Conservation (phyloP, 2,797 vertebrate species). For the Poecilia velifera region DNA sequence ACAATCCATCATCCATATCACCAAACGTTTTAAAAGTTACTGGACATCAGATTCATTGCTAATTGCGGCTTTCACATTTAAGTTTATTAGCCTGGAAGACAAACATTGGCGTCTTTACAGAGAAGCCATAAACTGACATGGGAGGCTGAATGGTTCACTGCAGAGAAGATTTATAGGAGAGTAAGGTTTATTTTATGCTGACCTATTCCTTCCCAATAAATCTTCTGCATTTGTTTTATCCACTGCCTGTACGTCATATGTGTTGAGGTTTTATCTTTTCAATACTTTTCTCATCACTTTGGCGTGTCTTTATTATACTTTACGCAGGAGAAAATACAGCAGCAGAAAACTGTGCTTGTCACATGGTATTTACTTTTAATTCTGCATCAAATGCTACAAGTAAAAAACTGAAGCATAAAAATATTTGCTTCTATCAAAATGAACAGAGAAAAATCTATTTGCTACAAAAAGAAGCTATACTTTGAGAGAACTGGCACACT, state of each 20-base stretch:
- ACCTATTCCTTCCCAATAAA: conserved; percentile 38
- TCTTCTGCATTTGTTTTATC: conserved; percentile 28
- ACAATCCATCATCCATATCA: not conserved
- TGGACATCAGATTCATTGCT: not conserved
- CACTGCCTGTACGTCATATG: conserved; percentile 12
- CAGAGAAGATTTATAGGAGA: conserved; percentile 34
- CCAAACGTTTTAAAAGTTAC: conserved; percentile 10
- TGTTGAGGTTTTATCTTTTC: not conserved
- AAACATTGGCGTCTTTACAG: conserved; percentile 19
- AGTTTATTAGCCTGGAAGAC: conserved; percentile 3
- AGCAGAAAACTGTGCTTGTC: not conserved
- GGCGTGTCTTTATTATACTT: not conserved
- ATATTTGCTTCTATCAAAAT: not conserved
- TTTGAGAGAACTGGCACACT: not conserved
- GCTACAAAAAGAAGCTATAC: not conserved
- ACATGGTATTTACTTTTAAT: too few species aligned
- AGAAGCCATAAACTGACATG: conserved; percentile 33
- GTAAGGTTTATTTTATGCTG: conserved; percentile 27
- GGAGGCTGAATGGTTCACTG: not conserved
- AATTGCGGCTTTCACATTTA: conserved; percentile 24
- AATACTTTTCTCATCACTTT: conserved; percentile 31
- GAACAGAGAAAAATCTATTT: not conserved
- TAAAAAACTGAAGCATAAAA: not conserved
- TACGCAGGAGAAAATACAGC: not conserved
- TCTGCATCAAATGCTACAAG: not conserved